phyloP scores from a whole-genome alignment of 2,888 invertebrate species.

The Cheiracanthium punctorium region DNA sequence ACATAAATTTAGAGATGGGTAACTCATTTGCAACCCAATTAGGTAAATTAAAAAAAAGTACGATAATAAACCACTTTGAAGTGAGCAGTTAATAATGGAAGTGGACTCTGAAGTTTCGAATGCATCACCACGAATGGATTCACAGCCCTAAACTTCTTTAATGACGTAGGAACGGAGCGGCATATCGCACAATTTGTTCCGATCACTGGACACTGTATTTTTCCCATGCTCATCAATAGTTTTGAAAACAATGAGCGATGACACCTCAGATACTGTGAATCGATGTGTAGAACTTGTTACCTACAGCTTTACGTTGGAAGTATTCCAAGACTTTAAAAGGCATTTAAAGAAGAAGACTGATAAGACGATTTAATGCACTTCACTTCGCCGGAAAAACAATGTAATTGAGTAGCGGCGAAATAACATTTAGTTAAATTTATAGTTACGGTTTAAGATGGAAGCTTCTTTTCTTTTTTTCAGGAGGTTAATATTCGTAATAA shows the following conservation, averaged over 20 bases:
- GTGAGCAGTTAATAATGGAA: too few relatives aligned
- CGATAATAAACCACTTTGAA: too few relatives aligned
- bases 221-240: not conserved
- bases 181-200: not conserved
- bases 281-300: not conserved
- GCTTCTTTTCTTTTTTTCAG: too few relatives aligned
- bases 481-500: too few relatives aligned
- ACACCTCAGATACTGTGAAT: not conserved
- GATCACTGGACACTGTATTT: not conserved
- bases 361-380: too few relatives aligned
- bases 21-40: not conserved
- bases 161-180: not conserved
- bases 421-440: too few relatives aligned
- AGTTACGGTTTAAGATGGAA: too few relatives aligned
- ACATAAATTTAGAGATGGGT: not conserved
- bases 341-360: too few relatives aligned
- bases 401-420: too few relatives aligned
- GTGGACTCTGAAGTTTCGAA: too few relatives aligned
- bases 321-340: too few relatives aligned
- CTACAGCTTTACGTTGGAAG: not conserved
- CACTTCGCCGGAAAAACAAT: too few relatives aligned
- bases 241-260: not conserved
- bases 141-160: not conserved
- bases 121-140: not conserved
- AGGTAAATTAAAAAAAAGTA: not conserved